Base-by-base conservation (phyloP, 2,888 invertebrate species). In the Andrena chrysosceles region DNA sequence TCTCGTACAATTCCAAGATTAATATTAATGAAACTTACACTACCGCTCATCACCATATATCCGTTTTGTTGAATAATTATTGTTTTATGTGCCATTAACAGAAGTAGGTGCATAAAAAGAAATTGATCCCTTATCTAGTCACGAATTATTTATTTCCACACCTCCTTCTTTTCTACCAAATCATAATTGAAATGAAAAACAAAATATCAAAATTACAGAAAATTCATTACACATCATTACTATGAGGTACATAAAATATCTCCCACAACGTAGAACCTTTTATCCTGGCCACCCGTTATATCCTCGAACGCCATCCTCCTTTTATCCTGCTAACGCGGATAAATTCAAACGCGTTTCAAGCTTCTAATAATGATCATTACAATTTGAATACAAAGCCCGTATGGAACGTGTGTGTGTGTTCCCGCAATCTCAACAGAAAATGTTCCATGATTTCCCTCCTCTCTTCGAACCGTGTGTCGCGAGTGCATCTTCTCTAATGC, bases 351-450 rank as follows among this genome's bases (percentile, higher is more conserved):
- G 66, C 23, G 35, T 71, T 42, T 77, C 23, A 35, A 52, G 72
- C 66, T 42, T 60, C 71, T 77, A 72, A 70, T 70, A 60, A 72
- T 67, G 66, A 52, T 59, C 26, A 31, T 52, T 63, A 64, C 49
- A 20, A 73, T 73, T 62, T 73, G 73, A 78, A 78, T 78, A 78
- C 78, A 78, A 78, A 73, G 78, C 54, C 31, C 20, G 54, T 35
- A 20, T 49, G 23, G 60, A 60, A 60, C 23, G 48, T 6, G 68
- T 35, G 59, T 35, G 59, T 7, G 23, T 16, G 67, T 33, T 49
- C 67, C 35, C 48, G 33, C 29, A 67, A 74, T 16, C 49, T 26
- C 23, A 13, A 31, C 54, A 52, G 6, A 20, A 64, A 42, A 42
- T 56, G 68, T 70, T n/a, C 60, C 13, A 49, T 72, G 31, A 56